phyloP scores from a whole-genome alignment of 2,113 vertebrate genomes.

The Seriola aureovittata region DNA sequence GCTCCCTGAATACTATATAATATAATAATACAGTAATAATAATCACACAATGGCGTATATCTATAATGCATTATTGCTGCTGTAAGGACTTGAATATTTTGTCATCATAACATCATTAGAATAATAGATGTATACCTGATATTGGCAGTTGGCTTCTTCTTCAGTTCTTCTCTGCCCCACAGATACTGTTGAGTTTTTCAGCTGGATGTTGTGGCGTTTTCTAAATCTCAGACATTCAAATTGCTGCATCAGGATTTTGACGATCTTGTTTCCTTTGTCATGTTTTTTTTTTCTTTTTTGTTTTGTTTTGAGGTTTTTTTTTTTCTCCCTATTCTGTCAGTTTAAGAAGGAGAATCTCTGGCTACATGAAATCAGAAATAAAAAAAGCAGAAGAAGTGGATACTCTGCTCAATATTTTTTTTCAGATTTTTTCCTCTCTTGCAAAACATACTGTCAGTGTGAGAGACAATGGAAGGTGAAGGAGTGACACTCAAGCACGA shows the following conservation, averaged over 20 bases:
- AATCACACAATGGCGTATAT: too few species aligned
- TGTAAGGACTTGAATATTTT: neutral
- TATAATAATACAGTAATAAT: too few species aligned
- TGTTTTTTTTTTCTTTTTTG: neutral
- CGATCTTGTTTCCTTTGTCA: neutral
- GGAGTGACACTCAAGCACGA: conserved; percentile 36
- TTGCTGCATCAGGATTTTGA: conserved; percentile 7
- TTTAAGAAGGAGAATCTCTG: conserved; percentile 11
- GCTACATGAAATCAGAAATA: conserved; percentile 9
- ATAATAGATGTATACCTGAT: neutral
- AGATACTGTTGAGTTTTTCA: neutral
- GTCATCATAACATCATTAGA: neutral
- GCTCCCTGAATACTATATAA: too few species aligned
- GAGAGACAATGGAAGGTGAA: conserved; percentile 44
- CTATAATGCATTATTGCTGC: neutral
- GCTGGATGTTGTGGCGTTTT: neutral
- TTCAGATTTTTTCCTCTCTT: too few species aligned
- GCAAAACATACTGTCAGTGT: neutral
- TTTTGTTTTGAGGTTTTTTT: neutral
- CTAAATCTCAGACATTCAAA: conserved; percentile 8
- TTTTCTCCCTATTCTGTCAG: neutral
- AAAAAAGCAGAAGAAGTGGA: neutral
- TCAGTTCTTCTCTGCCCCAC: neutral
- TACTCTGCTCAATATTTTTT: too few species aligned
- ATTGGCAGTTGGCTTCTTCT: neutral